Conservation (phyloP, 2,113 vertebrate genomes). For the Mustela nigripes region DNA sequence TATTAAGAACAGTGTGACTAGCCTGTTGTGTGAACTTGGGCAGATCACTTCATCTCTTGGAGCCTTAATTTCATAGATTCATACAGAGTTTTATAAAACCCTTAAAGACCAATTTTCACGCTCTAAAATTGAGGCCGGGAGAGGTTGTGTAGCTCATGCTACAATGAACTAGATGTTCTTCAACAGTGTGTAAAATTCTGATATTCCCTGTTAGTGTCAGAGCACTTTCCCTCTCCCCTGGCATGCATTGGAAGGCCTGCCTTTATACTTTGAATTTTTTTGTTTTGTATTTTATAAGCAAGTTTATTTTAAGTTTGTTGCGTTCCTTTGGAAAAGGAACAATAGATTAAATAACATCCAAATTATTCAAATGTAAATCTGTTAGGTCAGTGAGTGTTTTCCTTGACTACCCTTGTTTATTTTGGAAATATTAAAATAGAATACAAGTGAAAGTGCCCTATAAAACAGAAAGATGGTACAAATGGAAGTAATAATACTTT, state of each 20-base stretch:
- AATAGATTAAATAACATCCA: constrained; percentile 31
- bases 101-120: neutral
- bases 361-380: neutral
- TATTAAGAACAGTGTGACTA: neutral
- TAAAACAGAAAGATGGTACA: neutral
- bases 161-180: neutral
- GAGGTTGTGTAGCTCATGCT: neutral
- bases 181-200: neutral
- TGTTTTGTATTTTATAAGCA: neutral
- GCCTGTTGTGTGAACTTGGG: neutral
- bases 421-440: neutral
- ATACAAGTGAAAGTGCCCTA: neutral
- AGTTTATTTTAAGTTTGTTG: constrained; percentile 22
- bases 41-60: neutral
- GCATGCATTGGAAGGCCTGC: neutral
- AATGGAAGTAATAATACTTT: neutral
- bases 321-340: constrained; percentile 2
- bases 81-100: constrained; percentile 34
- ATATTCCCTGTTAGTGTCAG: neutral
- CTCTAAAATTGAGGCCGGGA: constrained; percentile 14
- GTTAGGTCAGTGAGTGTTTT: neutral
- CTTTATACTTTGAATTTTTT: neutral
- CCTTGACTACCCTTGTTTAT: neutral
- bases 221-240: neutral
- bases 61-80: neutral